Conservation (phyloP, 2,113 vertebrate species). For the Gopherus evgoodei region DNA sequence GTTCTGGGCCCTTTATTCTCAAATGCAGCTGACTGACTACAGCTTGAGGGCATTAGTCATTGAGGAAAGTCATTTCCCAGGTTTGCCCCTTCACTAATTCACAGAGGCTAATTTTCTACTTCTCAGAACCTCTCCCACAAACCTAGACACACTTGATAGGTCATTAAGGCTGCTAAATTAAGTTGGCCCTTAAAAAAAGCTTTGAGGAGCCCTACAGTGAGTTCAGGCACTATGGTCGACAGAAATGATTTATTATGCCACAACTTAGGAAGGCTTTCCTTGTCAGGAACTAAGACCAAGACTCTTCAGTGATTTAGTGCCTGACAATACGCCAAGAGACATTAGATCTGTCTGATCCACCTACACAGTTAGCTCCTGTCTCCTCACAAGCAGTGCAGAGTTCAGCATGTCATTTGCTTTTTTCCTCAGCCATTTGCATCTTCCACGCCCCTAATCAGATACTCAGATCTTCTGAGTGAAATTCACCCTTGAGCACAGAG, state of each 20-base stretch:
- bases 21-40: neutral
- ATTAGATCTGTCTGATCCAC: neutral
- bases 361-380: neutral
- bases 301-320: neutral
- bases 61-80: neutral
- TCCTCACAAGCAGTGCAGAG: neutral
- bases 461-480: neutral
- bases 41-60: neutral
- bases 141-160: neutral
- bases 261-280: neutral
- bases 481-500: neutral
- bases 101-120: neutral
- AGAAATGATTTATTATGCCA: neutral
- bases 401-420: neutral
- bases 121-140: neutral
- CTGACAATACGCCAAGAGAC: neutral
- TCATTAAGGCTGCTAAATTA: neutral
- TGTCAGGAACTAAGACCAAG: neutral
- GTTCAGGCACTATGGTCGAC: neutral
- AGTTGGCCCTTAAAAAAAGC: neutral
- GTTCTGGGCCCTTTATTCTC: neutral
- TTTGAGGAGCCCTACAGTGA: neutral
- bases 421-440: neutral
- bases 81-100: neutral
- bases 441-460: neutral